Conservation (phyloP, 2,113 vertebrate species). For the Rhizomys pruinosus region DNA sequence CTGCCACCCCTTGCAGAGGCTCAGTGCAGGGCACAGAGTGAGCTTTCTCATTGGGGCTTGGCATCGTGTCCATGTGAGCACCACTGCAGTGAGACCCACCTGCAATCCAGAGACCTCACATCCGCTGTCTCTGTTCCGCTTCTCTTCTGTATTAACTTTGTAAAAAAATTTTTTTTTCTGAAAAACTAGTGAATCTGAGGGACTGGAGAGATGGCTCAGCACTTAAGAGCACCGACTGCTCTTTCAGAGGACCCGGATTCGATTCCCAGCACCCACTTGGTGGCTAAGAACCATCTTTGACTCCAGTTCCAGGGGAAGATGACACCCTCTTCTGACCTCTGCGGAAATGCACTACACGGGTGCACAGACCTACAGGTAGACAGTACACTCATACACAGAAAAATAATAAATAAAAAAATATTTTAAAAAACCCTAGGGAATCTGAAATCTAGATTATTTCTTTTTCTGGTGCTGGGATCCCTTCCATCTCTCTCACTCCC, state of each 20-base stretch:
- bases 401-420: too few relatives aligned
- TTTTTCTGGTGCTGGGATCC: background rate
- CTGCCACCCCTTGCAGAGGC: background rate
- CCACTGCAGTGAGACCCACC: rapidly evolving
- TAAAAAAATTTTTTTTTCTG: background rate
- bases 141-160: background rate
- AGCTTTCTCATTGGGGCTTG: background rate
- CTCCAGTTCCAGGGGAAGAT: too few relatives aligned
- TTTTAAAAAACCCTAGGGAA: background rate
- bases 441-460: background rate
- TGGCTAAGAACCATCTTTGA: too few relatives aligned
- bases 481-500: background rate
- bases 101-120: background rate
- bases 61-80: rapidly evolving
- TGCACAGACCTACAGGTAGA: too few relatives aligned
- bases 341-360: too few relatives aligned
- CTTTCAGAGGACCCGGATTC: too few relatives aligned
- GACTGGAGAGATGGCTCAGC: too few relatives aligned
- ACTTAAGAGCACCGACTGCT: too few relatives aligned
- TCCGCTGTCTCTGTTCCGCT: background rate
- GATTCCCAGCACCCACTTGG: too few relatives aligned
- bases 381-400: too few relatives aligned
- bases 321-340: too few relatives aligned
- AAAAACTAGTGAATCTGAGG: background rate
- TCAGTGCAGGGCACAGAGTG: background rate